Base-by-base conservation (phyloP, 2,888 invertebrate genomes). In the Sphaerophoria taeniata region DNA sequence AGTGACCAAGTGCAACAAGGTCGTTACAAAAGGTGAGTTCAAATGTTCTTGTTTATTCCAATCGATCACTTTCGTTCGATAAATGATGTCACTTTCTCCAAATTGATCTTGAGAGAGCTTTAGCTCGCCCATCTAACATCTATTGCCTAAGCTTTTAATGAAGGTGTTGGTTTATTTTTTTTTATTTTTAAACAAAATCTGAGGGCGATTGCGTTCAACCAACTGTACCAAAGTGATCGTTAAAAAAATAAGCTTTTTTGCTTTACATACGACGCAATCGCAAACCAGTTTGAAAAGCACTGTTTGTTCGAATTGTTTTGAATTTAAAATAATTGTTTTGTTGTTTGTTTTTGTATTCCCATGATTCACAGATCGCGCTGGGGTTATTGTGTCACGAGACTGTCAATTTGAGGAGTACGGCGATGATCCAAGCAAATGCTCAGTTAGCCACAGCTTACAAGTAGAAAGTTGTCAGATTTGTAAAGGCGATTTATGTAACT, bases 401-500 rank as follows among this genome's bases (percentile, higher is more conserved):
- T 91, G 91, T 55, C 91, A 91, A 87, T 91, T 92, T 67, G 90
- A 91, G 81, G 87, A 87, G 5, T 87, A 89, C 39, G 90, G 91
- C 36, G 89, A 90, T 45, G 90, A 90, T 87, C 87, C 89, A 6
- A 89, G 89, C 71, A 90, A 87, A n/a, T 91, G 91, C 87, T 88
- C 88, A 11, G 90, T 91, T 33, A 89, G 89, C 9, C 90, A 90
- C 87, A 92, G 90, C 55, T 89, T 88, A 14, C 87, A 89, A 11
- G 89, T 91, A 47, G 89, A 90, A 6, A 89, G 81, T 75, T 96
- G 96, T 88, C 94, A 94, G 89, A 95, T 95, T 74, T 96, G 96
- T 89, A 94, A 95, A 75, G 93, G 93, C 39, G 95, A 95, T 87
- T 94, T 94, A 3, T 96, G 96, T 92, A 96, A 95, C 89, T 89